Evolutionary conservation across 2,113 vertebrate species (phyloP), one percentile per base, ranked within the genome.

Genomic region (Rhabdomys dilectus): DNA sequence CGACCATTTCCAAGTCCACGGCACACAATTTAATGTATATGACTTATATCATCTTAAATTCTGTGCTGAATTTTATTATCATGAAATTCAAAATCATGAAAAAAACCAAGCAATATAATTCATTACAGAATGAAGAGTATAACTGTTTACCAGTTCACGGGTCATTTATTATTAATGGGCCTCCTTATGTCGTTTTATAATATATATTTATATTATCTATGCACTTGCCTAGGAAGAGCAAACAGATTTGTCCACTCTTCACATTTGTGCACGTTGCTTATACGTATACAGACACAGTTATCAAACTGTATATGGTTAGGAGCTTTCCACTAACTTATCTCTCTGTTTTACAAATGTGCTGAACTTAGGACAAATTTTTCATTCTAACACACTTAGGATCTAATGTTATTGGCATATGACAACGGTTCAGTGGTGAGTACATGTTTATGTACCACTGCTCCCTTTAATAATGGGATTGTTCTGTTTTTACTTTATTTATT

Each of bases 1-100:
- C 6, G 45, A 77, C 1, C 5, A 48, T 89, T 89, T 93, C 31
- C 29, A 89, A 42, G 92, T 94, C 24, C 89, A 66, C 91, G 22
- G 87, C 26, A 53, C 77, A 76, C 12, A 86, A 56, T 93, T 92
- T 89, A 88, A 88, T 29, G 9, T 31, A 82, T 60, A 11, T 81
- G n/a, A 11, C 85, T 88, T 22, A 81, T 76, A 60, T 94, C 26
- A 75, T 29, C n/a, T 95, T 95, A 95, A 89, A 78, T 94, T 29
- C 92, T n/a, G 75, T 95, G 53, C 17, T 91, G 21, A 60, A 53
- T 87, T 96, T 95, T 80, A 16, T 87, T 85, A 19, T 10, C 51
- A 87, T 12, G 13, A 78, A 72, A 75, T 89, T 45, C 86, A 66
- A 84, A 82, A 51, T 75, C 24, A 89, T 48, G 36, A 95, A 34